Percentiles rank a stretch among this genome's conserved stretches.
Conservation (phyloP, 2,113 vertebrate species). For the Corvus hawaiiensis region DNA sequence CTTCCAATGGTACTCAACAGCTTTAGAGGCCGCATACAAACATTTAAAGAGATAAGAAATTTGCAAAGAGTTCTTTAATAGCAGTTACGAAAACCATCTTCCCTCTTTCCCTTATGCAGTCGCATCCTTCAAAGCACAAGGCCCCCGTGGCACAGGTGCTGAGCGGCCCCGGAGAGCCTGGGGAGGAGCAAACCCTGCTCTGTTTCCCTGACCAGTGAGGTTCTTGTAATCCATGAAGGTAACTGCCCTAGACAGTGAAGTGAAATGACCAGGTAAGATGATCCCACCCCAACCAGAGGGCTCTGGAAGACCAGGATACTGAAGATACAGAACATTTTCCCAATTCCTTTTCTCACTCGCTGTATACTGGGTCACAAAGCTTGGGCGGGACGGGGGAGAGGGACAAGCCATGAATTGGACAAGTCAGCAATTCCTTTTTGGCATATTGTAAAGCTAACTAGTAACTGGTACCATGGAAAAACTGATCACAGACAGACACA, state of each 20-base stretch:
- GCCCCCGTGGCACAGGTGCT: background rate
- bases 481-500: conserved; percentile 60
- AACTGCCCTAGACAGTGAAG: conserved; percentile 54
- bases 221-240: conserved; percentile 17
- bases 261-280: conserved; percentile 63
- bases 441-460: conserved; percentile 77
- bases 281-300: conserved; percentile 70
- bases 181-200: conserved; percentile 38
- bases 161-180: background rate
- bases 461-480: conserved; percentile 64
- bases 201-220: conserved; percentile 67
- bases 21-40: background rate
- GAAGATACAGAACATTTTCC: conserved; percentile 85
- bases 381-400: background rate
- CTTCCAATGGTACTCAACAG: background rate
- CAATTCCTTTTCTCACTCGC: conserved; percentile 20
- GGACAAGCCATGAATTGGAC: conserved; percentile 7
- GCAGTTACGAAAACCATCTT: background rate
- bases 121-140: background rate
- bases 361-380: conserved; percentile 60
- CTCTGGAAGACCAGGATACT: conserved; percentile 81
- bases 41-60: background rate
- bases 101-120: background rate
- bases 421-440: conserved; percentile 63
- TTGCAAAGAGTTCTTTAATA: background rate